Evolutionary conservation across 1,140 invertebrate species (phyloP).

Genomic region (Lepidotrigona ventralis): DNA sequence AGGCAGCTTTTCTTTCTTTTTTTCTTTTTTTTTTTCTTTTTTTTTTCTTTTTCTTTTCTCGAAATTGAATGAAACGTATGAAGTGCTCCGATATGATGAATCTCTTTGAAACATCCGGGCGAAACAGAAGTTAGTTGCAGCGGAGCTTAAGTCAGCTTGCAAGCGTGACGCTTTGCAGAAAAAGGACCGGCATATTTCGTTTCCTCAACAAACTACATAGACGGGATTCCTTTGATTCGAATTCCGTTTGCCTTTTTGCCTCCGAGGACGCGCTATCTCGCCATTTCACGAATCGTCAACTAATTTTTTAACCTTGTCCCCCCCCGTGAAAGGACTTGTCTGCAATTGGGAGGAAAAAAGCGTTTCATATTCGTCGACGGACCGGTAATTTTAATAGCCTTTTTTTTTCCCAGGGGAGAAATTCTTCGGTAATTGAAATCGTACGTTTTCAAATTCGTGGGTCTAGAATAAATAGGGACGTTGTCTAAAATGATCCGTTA

Average conservation of each 20-base stretch:
- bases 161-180: background rate
- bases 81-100: background rate
- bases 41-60: too few species aligned
- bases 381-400: background rate
- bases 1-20: too few species aligned
- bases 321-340: background rate
- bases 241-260: slow-evolving; percentile 23
- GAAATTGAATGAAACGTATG: background rate
- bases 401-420: too few species aligned
- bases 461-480: too few species aligned
- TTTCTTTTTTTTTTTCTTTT: too few species aligned
- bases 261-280: background rate
- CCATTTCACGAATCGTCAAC: background rate
- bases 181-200: background rate
- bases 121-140: background rate
- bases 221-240: slow-evolving; percentile 29
- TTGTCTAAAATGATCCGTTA: too few species aligned
- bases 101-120: background rate
- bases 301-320: background rate
- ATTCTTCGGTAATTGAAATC: too few species aligned
- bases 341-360: background rate
- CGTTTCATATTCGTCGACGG: background rate
- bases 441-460: too few species aligned
- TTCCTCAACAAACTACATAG: background rate
- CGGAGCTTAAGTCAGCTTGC: slow-evolving; percentile 6